Evolutionary conservation across 1,140 invertebrate genomes (phyloP).

Genomic region (Drosophila orosa): DNA sequence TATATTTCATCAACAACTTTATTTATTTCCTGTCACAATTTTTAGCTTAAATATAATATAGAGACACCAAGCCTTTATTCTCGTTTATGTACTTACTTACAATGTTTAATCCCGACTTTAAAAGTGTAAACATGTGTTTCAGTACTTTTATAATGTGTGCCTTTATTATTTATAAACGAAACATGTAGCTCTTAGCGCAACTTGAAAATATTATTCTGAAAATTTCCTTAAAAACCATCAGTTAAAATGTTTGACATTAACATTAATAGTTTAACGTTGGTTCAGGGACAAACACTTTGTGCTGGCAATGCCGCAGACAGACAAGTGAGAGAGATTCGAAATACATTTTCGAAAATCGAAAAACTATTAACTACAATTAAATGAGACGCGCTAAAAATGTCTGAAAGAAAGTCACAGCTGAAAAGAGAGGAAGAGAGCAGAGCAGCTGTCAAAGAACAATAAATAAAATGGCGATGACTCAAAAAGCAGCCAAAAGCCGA

Average conservation of each 20-base stretch:
- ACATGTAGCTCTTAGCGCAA: no score
- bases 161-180: no score
- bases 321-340: slow-evolving; percentile 9
- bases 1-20: no score
- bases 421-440: neutral
- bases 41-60: no score
- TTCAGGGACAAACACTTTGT: neutral
- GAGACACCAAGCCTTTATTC: no score
- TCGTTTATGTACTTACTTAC: no score
- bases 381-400: slow-evolving; percentile 42
- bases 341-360: slow-evolving; percentile 65
- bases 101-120: no score
- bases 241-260: neutral
- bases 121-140: no score
- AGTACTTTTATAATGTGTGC: no score
- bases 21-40: no score
- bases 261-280: neutral
- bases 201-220: no score
- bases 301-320: slow-evolving; percentile 29
- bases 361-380: slow-evolving; percentile 70
- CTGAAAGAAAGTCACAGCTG: slow-evolving; percentile 1
- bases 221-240: neutral
- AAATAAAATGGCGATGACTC: slow-evolving; percentile 70
- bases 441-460: slow-evolving; percentile 49
- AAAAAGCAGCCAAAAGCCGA: slow-evolving; percentile 51